Evolutionary conservation across 92 coral and sea anemone genomes (phyloP).

Genomic region (Bergia sp.): DNA sequence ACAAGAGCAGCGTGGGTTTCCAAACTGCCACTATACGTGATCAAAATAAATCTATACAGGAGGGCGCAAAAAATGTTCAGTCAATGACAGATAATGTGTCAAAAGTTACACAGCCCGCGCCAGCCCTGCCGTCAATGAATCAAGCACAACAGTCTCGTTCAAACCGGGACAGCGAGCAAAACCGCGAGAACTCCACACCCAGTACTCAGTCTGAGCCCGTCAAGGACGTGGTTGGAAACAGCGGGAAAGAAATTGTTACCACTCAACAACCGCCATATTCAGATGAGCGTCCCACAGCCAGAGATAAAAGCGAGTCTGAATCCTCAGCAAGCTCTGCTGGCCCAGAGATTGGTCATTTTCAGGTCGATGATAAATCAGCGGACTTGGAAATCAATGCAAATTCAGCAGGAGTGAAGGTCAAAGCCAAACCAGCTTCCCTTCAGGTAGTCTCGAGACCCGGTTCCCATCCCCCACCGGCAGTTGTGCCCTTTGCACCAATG

Average conservation of each 20-base stretch:
- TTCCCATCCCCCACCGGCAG: constrained; percentile 74
- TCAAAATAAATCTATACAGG: constrained; percentile 16
- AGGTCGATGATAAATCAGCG: constrained; percentile 96
- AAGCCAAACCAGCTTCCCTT: constrained; percentile 98
- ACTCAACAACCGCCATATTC: constrained; percentile 55
- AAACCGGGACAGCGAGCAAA: not conserved
- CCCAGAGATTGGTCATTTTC: constrained; percentile 93
- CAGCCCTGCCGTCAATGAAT: not conserved
- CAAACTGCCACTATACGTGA: constrained; percentile 8
- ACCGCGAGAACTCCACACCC: not conserved
- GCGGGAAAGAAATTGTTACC: constrained; percentile 84
- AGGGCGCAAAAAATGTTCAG: not conserved
- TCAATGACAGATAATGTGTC: not conserved
- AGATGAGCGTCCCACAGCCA: constrained; percentile 18
- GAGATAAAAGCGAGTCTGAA: constrained; percentile 26
- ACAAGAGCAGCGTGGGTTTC: not conserved
- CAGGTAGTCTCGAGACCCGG: constrained; percentile 99
- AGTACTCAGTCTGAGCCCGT: constrained; percentile 58
- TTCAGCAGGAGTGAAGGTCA: constrained; percentile 96
- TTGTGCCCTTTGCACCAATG: constrained; percentile 69
- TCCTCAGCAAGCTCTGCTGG: constrained; percentile 48
- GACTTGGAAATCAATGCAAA: constrained; percentile 99
- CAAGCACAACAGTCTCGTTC: not conserved
- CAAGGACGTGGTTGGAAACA: constrained; percentile 74
- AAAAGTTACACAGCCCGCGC: not conserved